Base-by-base conservation (phyloP, 2,888 invertebrate species). In the Tetropium fuscum region DNA sequence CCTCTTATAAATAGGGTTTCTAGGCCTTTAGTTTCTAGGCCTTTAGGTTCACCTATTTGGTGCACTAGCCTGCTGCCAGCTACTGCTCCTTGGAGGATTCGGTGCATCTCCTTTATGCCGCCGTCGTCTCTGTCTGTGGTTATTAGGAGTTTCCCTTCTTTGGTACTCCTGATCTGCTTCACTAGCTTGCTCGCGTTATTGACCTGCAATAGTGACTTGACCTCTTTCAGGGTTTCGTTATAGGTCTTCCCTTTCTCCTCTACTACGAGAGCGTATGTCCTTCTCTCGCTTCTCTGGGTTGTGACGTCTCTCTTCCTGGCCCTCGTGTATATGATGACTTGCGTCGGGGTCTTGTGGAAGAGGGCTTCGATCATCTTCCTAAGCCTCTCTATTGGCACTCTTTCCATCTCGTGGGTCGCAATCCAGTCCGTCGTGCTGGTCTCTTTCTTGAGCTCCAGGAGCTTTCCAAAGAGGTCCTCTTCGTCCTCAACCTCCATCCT, bases 101-200 rank as follows among this genome's bases (percentile, higher is more conserved):
- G n/a, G n/a, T n/a, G n/a, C n/a, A n/a, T n/a, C n/a, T 30, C 2
- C 34, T 22, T 20, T 19, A 40, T 15, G 2, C 5, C 54, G 10
- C 34, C 34, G 6, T 20, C 44, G 11, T n/a, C 10, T 10, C 44
- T 54, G 1, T 54, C 44, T 11, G 43, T 22, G 6, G 19, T 54
- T 13, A 54, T 54, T 7, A 54, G 7, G 13, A 54, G 30, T 34
- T 54, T 54, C 10, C 54, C 54, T 5, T 54, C 44, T 27, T 44
- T 54, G 1, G 54, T 54, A 16, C 54, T 54, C 8, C 54, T n/a
- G 15, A 44, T 19, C 1, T 36, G 34, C 5, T 36, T 43, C 1
- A 54, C 44, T 13, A 16, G 11, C 8, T 36, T 36, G 36, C 36
- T 2, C 7, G 10, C 10, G 36, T n/a, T 7, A 10, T 36, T 5